Percentiles rank a stretch among this genome's conserved stretches.
Evolutionary conservation across 2,113 vertebrate species (phyloP).

Genomic region (Ardeotis arabs): DNA sequence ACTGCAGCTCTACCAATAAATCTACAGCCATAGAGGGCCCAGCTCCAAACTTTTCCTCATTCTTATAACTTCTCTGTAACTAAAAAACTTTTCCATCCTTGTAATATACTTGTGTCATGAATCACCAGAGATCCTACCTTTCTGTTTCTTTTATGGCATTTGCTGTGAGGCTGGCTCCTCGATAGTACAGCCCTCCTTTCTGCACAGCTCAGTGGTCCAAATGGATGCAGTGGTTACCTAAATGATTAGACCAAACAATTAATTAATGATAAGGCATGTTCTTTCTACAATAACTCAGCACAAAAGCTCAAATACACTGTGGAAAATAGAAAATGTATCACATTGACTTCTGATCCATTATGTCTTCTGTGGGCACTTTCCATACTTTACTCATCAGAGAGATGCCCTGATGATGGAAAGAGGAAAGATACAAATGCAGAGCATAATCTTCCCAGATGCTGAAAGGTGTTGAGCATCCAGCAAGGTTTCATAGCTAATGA

Average conservation of each 20-base stretch:
- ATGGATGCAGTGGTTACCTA: neutral
- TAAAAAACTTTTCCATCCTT: neutral
- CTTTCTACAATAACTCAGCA: neutral
- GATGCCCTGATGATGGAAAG: neutral
- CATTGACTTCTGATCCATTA: neutral
- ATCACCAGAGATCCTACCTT: neutral
- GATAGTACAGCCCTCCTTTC: neutral
- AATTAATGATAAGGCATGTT: neutral
- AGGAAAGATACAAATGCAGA: neutral
- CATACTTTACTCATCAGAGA: neutral
- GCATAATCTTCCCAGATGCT: neutral
- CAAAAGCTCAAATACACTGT: neutral
- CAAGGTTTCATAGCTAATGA: neutral
- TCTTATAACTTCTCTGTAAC: neutral
- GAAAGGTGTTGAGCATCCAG: neutral
- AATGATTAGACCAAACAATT: neutral
- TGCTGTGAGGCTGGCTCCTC: neutral
- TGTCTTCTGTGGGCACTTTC: neutral
- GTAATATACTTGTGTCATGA: neutral
- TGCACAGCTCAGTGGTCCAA: neutral
- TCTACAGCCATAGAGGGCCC: neutral
- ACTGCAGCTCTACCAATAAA: neutral
- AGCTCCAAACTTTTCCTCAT: neutral
- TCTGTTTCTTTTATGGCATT: neutral
- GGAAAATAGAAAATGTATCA: neutral